Evolutionary conservation across 2,888 invertebrate species (phyloP), one percentile per base, ranked within the genome.

Genomic region (Eupeodes latifasciatus): DNA sequence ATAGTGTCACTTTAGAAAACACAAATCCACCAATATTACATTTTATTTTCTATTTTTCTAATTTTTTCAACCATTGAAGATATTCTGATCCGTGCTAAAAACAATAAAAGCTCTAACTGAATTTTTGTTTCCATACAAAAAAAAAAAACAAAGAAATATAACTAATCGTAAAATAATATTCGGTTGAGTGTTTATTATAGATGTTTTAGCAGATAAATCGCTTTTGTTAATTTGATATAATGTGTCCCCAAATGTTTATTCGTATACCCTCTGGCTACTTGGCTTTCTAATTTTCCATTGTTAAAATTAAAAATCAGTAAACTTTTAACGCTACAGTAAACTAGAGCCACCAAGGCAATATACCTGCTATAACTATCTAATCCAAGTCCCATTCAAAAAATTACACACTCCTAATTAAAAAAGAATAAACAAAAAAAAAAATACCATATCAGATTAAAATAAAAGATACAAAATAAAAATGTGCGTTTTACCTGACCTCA

Each of bases 321-420:
- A 71, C 71, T 83, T 74, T 86, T 78, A 75, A 86, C 82, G 78
- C 85, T 53, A 82, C 74, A 78, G 19, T 79, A 59, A 74, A 72
- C 44, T 49, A 40, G 12, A 55, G n/a, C 40, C 40, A 40, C 40
- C 40, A 40, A 40, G 16, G 57, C 7, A 27, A 64, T 64, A 62
- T 16, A 4, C 10, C 7, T n/a, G n/a, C n/a, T 9, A 36, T 61
- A 61, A 10, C 59, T 59, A n/a, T n/a, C n/a, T 14, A 14, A 14
- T 51, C 5, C 57, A 19, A 9, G 53, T 72, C 49, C 59, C 79
- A 86, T 71, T 83, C 64, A 44, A 66, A 53, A 55, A 67, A 87
- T 84, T 87, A 87, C 80, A 79, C 84, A 77, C 77, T 76, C 59
- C 83, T 84, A 87, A 87, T 87, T 87, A 87, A 87, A 81, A 81